These are phyloP conservation scores for Trypoxylus dichotomus DNA, from an alignment of 1,140 invertebrate species.

Conservation along the genomic window DNA sequence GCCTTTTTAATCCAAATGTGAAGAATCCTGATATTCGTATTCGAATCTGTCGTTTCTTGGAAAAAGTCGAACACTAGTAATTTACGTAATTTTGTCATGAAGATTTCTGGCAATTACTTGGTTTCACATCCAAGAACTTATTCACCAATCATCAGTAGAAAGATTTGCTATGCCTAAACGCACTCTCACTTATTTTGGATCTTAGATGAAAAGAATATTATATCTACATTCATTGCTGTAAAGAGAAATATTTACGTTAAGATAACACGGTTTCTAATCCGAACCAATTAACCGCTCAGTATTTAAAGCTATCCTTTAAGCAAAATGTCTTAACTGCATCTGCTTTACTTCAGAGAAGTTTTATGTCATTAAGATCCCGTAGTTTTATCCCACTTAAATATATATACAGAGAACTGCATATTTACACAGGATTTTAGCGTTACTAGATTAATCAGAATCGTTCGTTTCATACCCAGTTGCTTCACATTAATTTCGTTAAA, in stretches of 20 bases:
- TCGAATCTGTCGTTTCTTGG: too few relatives aligned
- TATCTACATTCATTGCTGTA: too few relatives aligned
- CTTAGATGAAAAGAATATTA: too few relatives aligned
- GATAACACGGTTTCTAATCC: background rate
- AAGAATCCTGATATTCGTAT: too few relatives aligned
- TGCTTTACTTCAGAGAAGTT: background rate
- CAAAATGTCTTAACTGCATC: background rate
- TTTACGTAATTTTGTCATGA: too few relatives aligned
- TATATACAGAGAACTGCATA: constrained; percentile 1
- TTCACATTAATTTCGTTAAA: background rate
- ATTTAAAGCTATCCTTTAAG: background rate
- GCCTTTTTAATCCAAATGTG: too few relatives aligned
- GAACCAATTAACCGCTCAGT: background rate
- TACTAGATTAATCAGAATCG: background rate
- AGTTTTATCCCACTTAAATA: background rate
- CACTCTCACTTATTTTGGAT: too few relatives aligned
- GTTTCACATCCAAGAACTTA: too few relatives aligned
- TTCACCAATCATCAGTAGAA: too few relatives aligned
- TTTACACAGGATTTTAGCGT: background rate
- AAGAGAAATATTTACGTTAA: background rate
- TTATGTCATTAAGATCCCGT: background rate
- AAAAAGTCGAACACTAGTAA: too few relatives aligned
- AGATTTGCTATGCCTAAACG: too few relatives aligned
- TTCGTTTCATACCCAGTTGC: background rate
- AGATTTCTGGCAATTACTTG: too few relatives aligned